Evolutionary conservation across 2,888 invertebrate species (phyloP), one percentile per base, ranked within the genome.

Genomic region (Ditylenchus weischeri): DNA sequence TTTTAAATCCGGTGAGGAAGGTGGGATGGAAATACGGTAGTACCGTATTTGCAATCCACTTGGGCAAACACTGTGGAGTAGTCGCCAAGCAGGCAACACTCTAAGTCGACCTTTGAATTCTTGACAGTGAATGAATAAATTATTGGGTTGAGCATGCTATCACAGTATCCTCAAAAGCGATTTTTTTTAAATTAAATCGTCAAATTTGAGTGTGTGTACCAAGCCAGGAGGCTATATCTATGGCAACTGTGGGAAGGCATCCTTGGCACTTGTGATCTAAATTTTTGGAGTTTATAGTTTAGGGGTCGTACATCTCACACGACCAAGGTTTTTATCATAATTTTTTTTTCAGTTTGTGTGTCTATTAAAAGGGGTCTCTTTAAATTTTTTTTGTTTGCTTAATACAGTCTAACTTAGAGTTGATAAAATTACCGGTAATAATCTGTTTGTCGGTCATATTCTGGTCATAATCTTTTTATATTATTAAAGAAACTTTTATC

Each of bases 61-160:
- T 48, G 23, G 81, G 80, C n/a, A 78, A 49, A 35, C 75, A 64
- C 75, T 69, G 60, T 79, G 75, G 23, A 75, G 68, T 43, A 72
- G 69, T 57, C 72, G 72, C 81, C 79, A 81, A 18, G 75, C 62
- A 0, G 80, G 80, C 19, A 82, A 65, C 5, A 80, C 62, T n/a
- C 78, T 69, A 15, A 78, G 79, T 79, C 23, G 79, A 79, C 57
- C 77, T 69, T 82, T 83, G 76, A 82, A 83, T 62, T 83, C 83
- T 79, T 78, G 36, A 83, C 79, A 15, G 81, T 83, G 71, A 83
- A 83, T 8, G 82, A 81, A 69, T 83, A 83, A 72, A 81, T 82
- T 35, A 82, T 79, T 64, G 83, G 83, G 66, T 83, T 83, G 68
- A 83, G 71, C 80, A 81, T 81, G 38, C 79, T 79, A 69, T 83